Evolutionary conservation across 2,888 invertebrate species (phyloP).

Genomic region (Xanthorhoe designata): DNA sequence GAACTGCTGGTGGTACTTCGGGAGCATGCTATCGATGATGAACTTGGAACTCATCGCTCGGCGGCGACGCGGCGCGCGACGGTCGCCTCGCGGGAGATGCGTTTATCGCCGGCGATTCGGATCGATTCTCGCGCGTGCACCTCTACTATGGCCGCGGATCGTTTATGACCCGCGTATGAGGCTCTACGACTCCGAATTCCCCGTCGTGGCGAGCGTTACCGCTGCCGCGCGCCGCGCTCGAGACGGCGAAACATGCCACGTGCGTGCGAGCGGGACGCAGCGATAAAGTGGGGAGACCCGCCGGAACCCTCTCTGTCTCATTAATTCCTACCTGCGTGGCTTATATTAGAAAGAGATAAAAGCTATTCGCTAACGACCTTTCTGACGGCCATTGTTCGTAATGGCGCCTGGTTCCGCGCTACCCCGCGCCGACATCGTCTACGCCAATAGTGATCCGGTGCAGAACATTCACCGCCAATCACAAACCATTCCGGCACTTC

Average conservation of each 20-base stretch:
- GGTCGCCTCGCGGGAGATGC: slow-evolving; percentile 84
- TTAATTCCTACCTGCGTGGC: slow-evolving; percentile 84
- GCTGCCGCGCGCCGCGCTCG: slow-evolving; percentile 82
- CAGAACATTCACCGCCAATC: slow-evolving; percentile 86
- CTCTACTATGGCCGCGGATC: slow-evolving; percentile 90
- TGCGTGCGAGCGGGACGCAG: slow-evolving; percentile 75
- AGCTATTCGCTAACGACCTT: slow-evolving; percentile 84
- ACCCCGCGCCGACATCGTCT: slow-evolving; percentile 73
- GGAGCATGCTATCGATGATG: slow-evolving; percentile 99
- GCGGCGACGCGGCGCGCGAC: slow-evolving; percentile 85
- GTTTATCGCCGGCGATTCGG: slow-evolving; percentile 85
- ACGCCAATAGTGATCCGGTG: slow-evolving; percentile 85
- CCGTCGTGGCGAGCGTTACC: slow-evolving; percentile 87
- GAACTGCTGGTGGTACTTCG: slow-evolving; percentile 94
- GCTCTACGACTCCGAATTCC: slow-evolving; percentile 94
- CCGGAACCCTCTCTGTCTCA: slow-evolving; percentile 82
- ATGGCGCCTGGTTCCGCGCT: slow-evolving; percentile 80
- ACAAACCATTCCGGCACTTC: slow-evolving; percentile 85
- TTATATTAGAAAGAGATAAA: slow-evolving; percentile 86
- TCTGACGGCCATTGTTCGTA: slow-evolving; percentile 83
- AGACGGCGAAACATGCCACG: slow-evolving; percentile 81
- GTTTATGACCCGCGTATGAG: slow-evolving; percentile 94
- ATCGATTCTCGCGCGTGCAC: slow-evolving; percentile 86
- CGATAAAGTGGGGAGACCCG: slow-evolving; percentile 64
- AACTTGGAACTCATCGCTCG: slow-evolving; percentile 98